Percentiles rank a stretch among this genome's conserved stretches.
These are phyloP conservation scores for Psephotus haematonotus DNA, from an alignment of 2,113 vertebrate species.

Conservation along the genomic window DNA sequence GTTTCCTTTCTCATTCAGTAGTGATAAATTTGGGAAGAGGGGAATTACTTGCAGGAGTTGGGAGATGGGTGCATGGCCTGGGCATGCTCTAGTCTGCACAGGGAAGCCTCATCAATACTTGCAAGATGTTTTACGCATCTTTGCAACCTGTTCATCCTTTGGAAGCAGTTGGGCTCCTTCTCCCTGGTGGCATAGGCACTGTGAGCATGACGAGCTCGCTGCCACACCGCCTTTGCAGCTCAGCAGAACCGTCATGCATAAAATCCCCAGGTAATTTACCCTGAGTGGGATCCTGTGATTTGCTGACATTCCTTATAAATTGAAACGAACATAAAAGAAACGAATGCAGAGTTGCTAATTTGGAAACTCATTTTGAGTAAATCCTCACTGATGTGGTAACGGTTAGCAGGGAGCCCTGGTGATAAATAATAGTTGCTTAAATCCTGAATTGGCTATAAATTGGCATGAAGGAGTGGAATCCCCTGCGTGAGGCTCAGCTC, in stretches of 20 bases:
- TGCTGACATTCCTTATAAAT: conserved; percentile 56
- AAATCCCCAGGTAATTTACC: conserved; percentile 63
- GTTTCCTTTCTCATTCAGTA: not conserved
- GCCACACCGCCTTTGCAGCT: not conserved
- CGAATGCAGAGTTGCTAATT: conserved; percentile 33
- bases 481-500: not conserved
- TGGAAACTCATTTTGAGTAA: conserved; percentile 45
- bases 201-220: not conserved
- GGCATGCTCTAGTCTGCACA: not conserved
- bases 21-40: not conserved
- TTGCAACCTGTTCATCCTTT: not conserved
- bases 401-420: conserved; percentile 40
- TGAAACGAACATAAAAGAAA: conserved; percentile 39
- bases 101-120: not conserved
- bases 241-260: conserved; percentile 7
- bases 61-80: not conserved
- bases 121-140: not conserved
- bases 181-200: not conserved
- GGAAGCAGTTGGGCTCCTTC: not conserved
- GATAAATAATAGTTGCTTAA: conserved; percentile 57
- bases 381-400: not conserved
- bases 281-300: conserved; percentile 61
- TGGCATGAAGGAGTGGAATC: conserved; percentile 7
- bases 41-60: not conserved
- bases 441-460: conserved; percentile 52